A percentile compares a stretch with the other conserved stretches of the same genome.
Evolutionary conservation across 2,888 invertebrate genomes (phyloP).

Genomic region (Ennomos fuscantarius): DNA sequence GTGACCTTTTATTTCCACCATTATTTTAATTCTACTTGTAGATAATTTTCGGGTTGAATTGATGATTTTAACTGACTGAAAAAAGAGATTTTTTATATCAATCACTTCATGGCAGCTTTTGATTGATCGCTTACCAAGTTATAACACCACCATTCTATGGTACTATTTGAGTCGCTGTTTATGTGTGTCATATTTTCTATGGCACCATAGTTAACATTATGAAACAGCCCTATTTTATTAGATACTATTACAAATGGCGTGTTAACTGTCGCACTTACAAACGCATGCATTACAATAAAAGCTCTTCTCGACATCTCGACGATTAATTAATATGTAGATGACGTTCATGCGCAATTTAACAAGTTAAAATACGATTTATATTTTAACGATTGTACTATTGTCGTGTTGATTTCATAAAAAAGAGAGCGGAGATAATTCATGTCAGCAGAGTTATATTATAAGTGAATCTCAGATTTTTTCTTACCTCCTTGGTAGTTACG

Average conservation of each 20-base stretch:
- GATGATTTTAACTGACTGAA: neutral
- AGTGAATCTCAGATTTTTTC: too few species aligned
- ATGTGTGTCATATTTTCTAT: slow-evolving; percentile 6
- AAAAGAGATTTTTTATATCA: neutral
- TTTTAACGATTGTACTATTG: slow-evolving; percentile 57
- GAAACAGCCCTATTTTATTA: slow-evolving; percentile 1
- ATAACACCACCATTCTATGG: neutral
- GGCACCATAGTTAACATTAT: slow-evolving; percentile 1
- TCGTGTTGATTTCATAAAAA: slow-evolving; percentile 20
- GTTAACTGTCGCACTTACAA: slow-evolving; percentile 36
- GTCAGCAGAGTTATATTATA: too few species aligned
- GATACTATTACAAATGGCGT: slow-evolving; percentile 16
- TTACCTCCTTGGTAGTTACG: too few species aligned
- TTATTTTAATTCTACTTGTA: slow-evolving; percentile 7
- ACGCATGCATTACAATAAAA: slow-evolving; percentile 38
- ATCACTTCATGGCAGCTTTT: neutral
- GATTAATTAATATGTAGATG: slow-evolving; percentile 72
- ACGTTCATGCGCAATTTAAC: slow-evolving; percentile 70
- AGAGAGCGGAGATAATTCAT: too few species aligned
- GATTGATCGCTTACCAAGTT: slow-evolving; percentile 11
- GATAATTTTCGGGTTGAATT: neutral
- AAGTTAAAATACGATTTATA: slow-evolving; percentile 70
- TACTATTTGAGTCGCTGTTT: neutral
- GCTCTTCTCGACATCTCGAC: slow-evolving; percentile 50
- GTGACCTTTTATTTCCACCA: slow-evolving; percentile 7